phyloP scores from a whole-genome alignment of 2,797 vertebrate species.

The Tadarida brasiliensis region DNA sequence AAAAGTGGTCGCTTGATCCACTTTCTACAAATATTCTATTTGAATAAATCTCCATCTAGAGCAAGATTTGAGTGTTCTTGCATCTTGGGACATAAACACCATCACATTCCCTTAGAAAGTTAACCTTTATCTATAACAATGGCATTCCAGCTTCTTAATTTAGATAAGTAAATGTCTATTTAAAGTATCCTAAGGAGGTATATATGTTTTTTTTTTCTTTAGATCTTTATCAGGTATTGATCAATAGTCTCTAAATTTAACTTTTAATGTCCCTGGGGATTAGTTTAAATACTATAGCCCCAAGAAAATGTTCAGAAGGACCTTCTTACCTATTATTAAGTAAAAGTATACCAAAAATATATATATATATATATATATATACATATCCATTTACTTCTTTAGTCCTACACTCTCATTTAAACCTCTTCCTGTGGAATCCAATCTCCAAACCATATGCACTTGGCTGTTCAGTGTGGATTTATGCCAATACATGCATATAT shows the following conservation, averaged over 20 bases:
- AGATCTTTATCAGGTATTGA: neutral
- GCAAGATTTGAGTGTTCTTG: neutral
- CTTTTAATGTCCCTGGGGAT: neutral
- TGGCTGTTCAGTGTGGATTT: neutral
- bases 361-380: too few relatives aligned
- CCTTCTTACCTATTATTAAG: neutral
- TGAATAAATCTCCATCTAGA: neutral
- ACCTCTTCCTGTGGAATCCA: neutral
- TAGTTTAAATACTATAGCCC: neutral
- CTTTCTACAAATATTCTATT: neutral
- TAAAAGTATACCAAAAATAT: neutral
- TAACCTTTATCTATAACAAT: neutral
- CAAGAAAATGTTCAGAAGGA: neutral
- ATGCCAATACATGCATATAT: neutral
- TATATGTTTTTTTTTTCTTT: neutral
- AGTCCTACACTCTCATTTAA: neutral
- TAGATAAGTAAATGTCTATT: conserved; percentile 32
- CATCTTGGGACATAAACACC: neutral
- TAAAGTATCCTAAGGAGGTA: neutral
- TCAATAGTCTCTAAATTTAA: neutral
- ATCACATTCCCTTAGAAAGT: neutral
- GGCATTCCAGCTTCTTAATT: neutral
- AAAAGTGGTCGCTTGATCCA: neutral
- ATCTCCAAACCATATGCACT: neutral
- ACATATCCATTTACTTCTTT: neutral